Evolutionary conservation across 1,140 invertebrate genomes (phyloP), one percentile per base, ranked within the genome.

Genomic region (Chironomus striatipennis): DNA sequence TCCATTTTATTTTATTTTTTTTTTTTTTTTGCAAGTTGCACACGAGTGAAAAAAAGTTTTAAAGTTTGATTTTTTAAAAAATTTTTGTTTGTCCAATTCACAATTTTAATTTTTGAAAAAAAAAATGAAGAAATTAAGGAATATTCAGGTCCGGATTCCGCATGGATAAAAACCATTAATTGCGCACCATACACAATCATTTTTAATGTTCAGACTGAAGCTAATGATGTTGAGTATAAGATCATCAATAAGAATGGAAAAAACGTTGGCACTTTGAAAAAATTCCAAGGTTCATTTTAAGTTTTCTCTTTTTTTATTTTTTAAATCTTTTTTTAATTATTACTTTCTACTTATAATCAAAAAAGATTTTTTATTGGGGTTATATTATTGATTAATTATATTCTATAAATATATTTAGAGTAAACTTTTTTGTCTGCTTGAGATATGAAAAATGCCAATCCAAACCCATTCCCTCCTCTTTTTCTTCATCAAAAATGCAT

Each of bases 241-340:
- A 21, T 70, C 17, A 70, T 70, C 18, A 21, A 70, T 21, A 70
- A 21, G 20, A 70, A 70, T 70, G 65, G 65, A 20, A 70, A 70
- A 70, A 15, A 21, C 18, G 65, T 70, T 9, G 65, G 65, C 65
- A 74, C 10, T 74, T 43, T 74, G 42, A 17, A 17, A 42, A 42
- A 42, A 42, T 42, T 12, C 24, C 15, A 73, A 73, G 42, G 42
- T 42, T 73, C 15, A 42, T 42, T n/a, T 57, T 57, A 5, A n/a
- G n/a, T 57, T 57, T 57, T 57, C 43, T n/a, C 47, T 57, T 47
- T 57, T n/a, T 57, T 57, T 57, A 57, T 12, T 57, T 57, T 57
- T 57, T 15, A 9, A n/a, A 12, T 10, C 24, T 34, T 73, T 24
- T 18, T 57, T 57, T n/a, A 12, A 57, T 57, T 57, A n/a, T 47